These are phyloP conservation scores for Rhopalosiphum padi DNA, from an alignment of 1,140 invertebrate genomes.

Conservation along the genomic window DNA sequence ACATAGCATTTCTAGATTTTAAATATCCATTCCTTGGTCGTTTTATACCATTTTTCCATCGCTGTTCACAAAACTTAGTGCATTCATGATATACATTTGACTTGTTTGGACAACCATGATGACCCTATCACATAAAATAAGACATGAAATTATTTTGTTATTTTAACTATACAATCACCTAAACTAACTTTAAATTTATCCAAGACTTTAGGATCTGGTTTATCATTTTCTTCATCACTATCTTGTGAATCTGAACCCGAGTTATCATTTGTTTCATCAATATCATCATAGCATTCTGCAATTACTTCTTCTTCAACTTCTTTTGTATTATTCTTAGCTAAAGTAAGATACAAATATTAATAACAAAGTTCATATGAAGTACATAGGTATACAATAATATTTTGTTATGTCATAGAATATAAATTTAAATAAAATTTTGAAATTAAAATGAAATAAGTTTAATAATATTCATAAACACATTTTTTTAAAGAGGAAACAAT, in stretches of 20 bases:
- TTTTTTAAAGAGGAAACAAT: neutral
- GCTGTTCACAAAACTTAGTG: constrained; percentile 84
- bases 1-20: constrained; percentile 75
- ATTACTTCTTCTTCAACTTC: constrained; percentile 56
- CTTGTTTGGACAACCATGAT: constrained; percentile 93
- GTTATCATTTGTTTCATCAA: constrained; percentile 57
- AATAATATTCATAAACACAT: too few relatives aligned
- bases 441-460: too few relatives aligned
- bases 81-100: constrained; percentile 96
- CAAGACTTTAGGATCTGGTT: constrained; percentile 52
- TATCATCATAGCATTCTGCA: constrained; percentile 62
- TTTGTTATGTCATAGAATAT: too few relatives aligned
- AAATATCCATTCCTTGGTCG: constrained; percentile 79
- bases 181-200: constrained; percentile 63
- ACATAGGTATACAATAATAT: too few relatives aligned
- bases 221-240: constrained; percentile 58
- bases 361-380: neutral
- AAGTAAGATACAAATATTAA: neutral
- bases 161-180: constrained; percentile 61
- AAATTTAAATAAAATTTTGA: too few relatives aligned
- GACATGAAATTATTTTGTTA: neutral
- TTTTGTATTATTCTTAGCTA: constrained; percentile 44
- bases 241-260: constrained; percentile 47
- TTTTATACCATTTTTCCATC: constrained; percentile 80
- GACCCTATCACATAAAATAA: constrained; percentile 65